phyloP scores from a whole-genome alignment of 2,797 vertebrate genomes.

The Notolabrus celidotus region DNA sequence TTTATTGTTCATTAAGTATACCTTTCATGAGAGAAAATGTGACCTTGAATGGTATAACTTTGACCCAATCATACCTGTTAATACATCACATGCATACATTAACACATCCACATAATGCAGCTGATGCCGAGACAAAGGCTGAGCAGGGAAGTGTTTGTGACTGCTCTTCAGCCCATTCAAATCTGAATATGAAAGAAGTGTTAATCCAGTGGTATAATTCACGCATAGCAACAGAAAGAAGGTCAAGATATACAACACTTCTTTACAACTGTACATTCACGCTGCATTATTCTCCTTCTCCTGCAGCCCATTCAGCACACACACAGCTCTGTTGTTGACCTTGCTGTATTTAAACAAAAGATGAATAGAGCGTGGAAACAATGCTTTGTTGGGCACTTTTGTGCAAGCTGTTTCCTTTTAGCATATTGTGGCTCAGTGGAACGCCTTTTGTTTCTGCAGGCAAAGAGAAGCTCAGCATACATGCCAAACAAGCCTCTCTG shows the following conservation, averaged over 20 bases:
- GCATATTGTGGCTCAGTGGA: slow-evolving; percentile 32
- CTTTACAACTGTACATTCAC: slow-evolving; percentile 3
- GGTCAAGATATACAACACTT: not conserved
- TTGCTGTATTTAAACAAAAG: slow-evolving; percentile 44
- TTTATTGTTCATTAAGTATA: too few species aligned
- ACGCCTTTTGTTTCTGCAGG: slow-evolving; percentile 48
- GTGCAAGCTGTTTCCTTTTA: slow-evolving; percentile 53
- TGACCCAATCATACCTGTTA: too few species aligned
- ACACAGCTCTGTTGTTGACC: slow-evolving; percentile 41
- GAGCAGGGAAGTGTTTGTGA: not conserved
- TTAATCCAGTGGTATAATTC: slow-evolving; percentile 22
- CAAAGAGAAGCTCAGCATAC: slow-evolving; percentile 38
- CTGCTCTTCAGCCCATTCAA: slow-evolving; percentile 9
- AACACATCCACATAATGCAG: not conserved
- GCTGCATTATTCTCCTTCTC: slow-evolving; percentile 36
- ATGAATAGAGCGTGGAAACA: slow-evolving; percentile 33
- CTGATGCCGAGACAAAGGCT: not conserved
- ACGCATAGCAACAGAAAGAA: not conserved
- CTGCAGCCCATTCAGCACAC: slow-evolving; percentile 13
- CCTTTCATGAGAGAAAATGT: too few species aligned
- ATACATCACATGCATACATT: not conserved
- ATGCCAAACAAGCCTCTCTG: slow-evolving; percentile 45
- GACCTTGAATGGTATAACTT: too few species aligned
- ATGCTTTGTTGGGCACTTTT: slow-evolving; percentile 44
- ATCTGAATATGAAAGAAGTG: slow-evolving; percentile 3